A percentile compares a stretch with the other conserved stretches of the same genome.
Evolutionary conservation across 2,797 vertebrate species (phyloP).

Genomic region (Labeo calbasu): DNA sequence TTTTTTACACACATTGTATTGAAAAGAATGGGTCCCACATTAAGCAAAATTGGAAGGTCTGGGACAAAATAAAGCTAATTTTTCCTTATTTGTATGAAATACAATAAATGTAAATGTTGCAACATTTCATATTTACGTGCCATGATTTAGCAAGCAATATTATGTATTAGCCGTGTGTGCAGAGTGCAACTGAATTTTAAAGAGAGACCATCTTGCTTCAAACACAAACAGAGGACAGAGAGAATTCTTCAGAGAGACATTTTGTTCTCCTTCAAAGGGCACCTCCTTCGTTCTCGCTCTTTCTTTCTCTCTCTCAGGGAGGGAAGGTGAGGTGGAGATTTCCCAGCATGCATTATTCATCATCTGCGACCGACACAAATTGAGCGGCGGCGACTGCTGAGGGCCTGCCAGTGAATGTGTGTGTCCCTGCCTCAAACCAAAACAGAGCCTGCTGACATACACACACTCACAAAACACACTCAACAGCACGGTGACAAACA

Average conservation of each 20-base stretch:
- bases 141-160: not conserved
- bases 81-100: not conserved
- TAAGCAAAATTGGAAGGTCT: not conserved
- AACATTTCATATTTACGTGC: not conserved
- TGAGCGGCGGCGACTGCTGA: conserved; percentile 48
- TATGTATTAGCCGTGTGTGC: not conserved
- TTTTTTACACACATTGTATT: not conserved
- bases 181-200: conserved; percentile 6
- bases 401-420: conserved; percentile 49
- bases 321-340: conserved; percentile 53
- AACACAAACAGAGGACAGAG: conserved; percentile 4
- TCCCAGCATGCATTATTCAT: conserved; percentile 59
- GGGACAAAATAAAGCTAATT: not conserved
- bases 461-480: conserved; percentile 25
- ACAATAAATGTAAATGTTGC: not conserved
- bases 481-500: conserved; percentile 27
- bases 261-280: conserved; percentile 43
- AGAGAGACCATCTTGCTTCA: conserved; percentile 8
- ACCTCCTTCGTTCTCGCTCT: conserved; percentile 28
- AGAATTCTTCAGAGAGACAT: conserved; percentile 28
- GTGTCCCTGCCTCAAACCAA: conserved; percentile 48
- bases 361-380: conserved; percentile 56
- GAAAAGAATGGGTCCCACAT: not conserved
- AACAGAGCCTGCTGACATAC: conserved; percentile 49
- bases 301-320: conserved; percentile 40